Evolutionary conservation across 2,888 invertebrate genomes (phyloP).

Genomic region (Agelastica alni): DNA sequence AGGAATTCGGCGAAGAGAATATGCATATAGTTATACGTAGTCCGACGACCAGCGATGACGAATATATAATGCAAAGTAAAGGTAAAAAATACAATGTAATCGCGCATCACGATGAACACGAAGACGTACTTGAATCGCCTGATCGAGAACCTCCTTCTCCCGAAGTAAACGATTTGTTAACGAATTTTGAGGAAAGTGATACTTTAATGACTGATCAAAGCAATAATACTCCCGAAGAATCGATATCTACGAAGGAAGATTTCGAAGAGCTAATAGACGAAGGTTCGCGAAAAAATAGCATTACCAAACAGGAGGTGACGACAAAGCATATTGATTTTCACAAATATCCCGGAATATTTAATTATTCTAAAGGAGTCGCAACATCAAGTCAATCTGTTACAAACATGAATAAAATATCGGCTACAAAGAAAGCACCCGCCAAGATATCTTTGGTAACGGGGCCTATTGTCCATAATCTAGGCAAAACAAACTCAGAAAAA

Average conservation of each 20-base stretch:
- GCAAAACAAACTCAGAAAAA: slow-evolving; percentile 38
- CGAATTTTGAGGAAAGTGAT: slow-evolving; percentile 61
- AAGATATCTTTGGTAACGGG: slow-evolving; percentile 45
- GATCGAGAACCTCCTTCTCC: slow-evolving; percentile 60
- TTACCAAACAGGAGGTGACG: slow-evolving; percentile 48
- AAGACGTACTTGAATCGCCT: slow-evolving; percentile 61
- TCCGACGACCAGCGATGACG: slow-evolving; percentile 56
- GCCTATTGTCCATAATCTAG: slow-evolving; percentile 38
- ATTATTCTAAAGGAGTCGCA: slow-evolving; percentile 40
- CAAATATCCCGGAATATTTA: slow-evolving; percentile 45
- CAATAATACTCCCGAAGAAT: slow-evolving; percentile 66
- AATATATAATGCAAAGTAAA: slow-evolving; percentile 53
- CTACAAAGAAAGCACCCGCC: slow-evolving; percentile 37
- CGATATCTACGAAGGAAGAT: slow-evolving; percentile 68
- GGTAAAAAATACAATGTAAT: slow-evolving; percentile 52
- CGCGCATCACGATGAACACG: slow-evolving; percentile 55
- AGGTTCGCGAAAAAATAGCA: slow-evolving; percentile 62
- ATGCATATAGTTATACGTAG: slow-evolving; percentile 51
- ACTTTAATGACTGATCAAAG: slow-evolving; percentile 67
- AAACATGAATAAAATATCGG: slow-evolving; percentile 29
- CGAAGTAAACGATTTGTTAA: slow-evolving; percentile 56
- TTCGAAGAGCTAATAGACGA: slow-evolving; percentile 69
- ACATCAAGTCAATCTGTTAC: slow-evolving; percentile 25
- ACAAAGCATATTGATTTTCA: slow-evolving; percentile 54
- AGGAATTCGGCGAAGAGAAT: slow-evolving; percentile 46